These are phyloP conservation scores for Tipula helvola DNA, from an alignment of 2,888 invertebrate species.

Conservation along the genomic window DNA sequence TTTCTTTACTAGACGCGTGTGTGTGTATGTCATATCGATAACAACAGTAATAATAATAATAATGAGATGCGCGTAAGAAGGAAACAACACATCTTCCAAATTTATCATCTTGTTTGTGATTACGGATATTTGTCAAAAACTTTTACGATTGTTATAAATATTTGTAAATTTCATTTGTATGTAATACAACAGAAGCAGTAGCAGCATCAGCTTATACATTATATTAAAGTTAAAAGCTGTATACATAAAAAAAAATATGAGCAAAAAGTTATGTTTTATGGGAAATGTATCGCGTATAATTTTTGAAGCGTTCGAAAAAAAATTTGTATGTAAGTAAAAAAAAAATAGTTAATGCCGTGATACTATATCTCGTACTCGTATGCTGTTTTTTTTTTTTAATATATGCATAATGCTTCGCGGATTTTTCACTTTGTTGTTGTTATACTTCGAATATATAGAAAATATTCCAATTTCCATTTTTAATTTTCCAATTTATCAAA, in stretches of 20 bases:
- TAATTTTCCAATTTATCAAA: neutral
- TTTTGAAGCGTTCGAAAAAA: neutral
- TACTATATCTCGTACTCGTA: neutral
- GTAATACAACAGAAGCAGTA: neutral
- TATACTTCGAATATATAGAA: neutral
- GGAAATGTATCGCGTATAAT: neutral
- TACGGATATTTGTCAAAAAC: neutral
- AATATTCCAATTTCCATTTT: slow-evolving; percentile 1
- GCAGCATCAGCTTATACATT: neutral
- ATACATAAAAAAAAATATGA: neutral
- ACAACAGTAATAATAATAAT: neutral
- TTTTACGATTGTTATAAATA: neutral
- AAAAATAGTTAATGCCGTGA: neutral
- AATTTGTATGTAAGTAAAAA: neutral
- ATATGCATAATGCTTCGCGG: neutral
- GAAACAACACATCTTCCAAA: neutral
- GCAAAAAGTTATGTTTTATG: neutral
- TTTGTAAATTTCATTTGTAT: neutral
- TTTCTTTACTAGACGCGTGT: neutral
- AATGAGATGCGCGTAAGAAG: neutral
- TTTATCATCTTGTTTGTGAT: neutral
- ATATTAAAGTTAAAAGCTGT: neutral
- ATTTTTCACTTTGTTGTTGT: neutral
- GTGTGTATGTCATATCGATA: neutral
- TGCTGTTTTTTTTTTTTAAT: neutral